A percentile compares a stretch with the other conserved stretches of the same genome.
Conservation (phyloP, 2,797 vertebrate species). For the Tragopan temminckii region DNA sequence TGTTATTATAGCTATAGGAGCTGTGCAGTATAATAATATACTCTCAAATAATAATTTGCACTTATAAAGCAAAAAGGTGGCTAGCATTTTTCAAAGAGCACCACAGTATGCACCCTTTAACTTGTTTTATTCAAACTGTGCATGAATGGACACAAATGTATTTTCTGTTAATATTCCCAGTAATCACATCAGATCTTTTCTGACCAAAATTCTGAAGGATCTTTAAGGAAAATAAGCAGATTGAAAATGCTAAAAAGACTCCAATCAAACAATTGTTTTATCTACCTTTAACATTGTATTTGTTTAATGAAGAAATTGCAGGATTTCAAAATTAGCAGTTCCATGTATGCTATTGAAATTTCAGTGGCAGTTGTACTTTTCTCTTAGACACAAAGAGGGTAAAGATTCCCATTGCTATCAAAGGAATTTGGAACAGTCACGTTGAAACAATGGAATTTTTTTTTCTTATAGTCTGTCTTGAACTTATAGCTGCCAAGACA, state of each 20-base stretch:
- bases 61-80: neutral
- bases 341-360: neutral
- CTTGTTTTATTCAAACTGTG: neutral
- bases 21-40: conserved; percentile 40
- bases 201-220: conserved; percentile 15
- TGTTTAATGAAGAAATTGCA: neutral
- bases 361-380: neutral
- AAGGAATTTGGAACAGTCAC: neutral
- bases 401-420: neutral
- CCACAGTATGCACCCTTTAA: conserved; percentile 35
- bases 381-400: neutral
- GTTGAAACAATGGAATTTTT: neutral
- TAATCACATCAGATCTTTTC: conserved; percentile 6
- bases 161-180: conserved; percentile 8
- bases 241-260: neutral
- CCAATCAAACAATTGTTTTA: conserved; percentile 40
- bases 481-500: neutral
- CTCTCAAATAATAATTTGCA: conserved; percentile 45
- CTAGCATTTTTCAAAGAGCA: conserved; percentile 37
- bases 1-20: neutral
- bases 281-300: neutral
- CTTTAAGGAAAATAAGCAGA: neutral
- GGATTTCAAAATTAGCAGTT: neutral
- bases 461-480: neutral
- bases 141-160: neutral